A percentile compares a stretch with the other conserved stretches of the same genome.
phyloP scores from a whole-genome alignment of 2,888 invertebrate species.

The Micropterix aruncella region DNA sequence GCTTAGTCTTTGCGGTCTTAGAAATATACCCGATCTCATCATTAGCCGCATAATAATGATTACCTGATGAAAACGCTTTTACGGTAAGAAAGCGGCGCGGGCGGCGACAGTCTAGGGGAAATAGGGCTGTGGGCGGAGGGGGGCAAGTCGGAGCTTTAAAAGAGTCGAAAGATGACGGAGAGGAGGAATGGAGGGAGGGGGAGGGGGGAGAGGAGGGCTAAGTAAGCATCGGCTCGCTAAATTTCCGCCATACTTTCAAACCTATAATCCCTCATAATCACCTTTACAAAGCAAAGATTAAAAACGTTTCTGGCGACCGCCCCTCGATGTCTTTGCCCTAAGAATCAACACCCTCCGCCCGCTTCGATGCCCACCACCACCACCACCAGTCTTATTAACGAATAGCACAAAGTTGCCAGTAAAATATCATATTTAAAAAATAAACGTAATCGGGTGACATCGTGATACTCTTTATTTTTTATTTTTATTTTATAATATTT shows the following conservation, averaged over 20 bases:
- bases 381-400: no score
- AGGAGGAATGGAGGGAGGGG: constrained; percentile 15
- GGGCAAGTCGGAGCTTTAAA: constrained; percentile 9
- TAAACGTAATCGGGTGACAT: no score
- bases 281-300: constrained; percentile 48
- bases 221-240: constrained; percentile 25
- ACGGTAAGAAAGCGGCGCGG: not conserved
- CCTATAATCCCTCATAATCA: constrained; percentile 45
- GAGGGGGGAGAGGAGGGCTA: constrained; percentile 28
- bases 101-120: not conserved
- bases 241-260: constrained; percentile 42
- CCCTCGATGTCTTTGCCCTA: constrained; percentile 8
- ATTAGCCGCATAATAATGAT: not conserved
- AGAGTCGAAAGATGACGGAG: constrained; percentile 8
- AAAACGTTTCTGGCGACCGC: constrained; percentile 38
- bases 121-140: constrained; percentile 18
- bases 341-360: constrained; percentile 3
- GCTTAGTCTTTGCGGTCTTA: not conserved
- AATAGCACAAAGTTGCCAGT: no score
- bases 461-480: no score
- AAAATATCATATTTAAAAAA: no score
- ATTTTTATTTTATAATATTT: no score
- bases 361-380: no score
- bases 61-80: not conserved
- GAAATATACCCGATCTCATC: not conserved